Evolutionary conservation across 2,797 vertebrate genomes (phyloP), one percentile per base, ranked within the genome.

Genomic region (Xenops minutus): DNA sequence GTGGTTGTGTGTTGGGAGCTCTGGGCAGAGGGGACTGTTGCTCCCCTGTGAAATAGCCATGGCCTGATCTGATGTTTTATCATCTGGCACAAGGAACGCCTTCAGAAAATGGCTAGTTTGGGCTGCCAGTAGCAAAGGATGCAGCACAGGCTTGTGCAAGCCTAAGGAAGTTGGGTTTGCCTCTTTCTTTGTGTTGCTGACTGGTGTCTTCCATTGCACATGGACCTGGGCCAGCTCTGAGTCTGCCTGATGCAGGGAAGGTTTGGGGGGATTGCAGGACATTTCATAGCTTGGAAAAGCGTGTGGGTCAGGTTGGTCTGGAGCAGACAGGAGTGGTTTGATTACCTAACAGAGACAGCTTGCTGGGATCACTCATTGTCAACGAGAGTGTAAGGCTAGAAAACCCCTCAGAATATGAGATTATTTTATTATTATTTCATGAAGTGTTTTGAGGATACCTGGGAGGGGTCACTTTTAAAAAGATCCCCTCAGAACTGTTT

Each of bases 331-430:
- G 54, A 90, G 54, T n/a, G 37, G 54, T 66, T 86, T 52, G 58
- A 19, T 81, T 27, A 37, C 23, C 39, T 14, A 37, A 67, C 13
- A 82, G 30, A 56, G 32, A n/a, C 6, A 54, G 18, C 10, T 44
- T 61, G 23, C 58, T 72, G 69, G 36, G 15, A 41, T 86, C 0
- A 0, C 34, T 77, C 32, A 3, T 16, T 52, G 41, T 62, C n/a
- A 66, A 32, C 26, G 36, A n/a, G 36, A 4, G 7, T 8, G 9
- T 36, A n/a, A 79, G 14, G 30, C 62, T 85, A 18, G 58, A 55
- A 94, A 63, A 48, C 1, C 0, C 0, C n/a, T 90, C 10, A 9
- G 44, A 85, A 54, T 22, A 24, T 30, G 7, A 51, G 24, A 58
- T 88, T 39, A 39, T 52, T 83, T 84, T 10, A 32, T 39, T 76